A percentile compares a stretch with the other conserved stretches of the same genome.
Evolutionary conservation across 2,888 invertebrate genomes (phyloP).

Genomic region (Chorisops tibialis): DNA sequence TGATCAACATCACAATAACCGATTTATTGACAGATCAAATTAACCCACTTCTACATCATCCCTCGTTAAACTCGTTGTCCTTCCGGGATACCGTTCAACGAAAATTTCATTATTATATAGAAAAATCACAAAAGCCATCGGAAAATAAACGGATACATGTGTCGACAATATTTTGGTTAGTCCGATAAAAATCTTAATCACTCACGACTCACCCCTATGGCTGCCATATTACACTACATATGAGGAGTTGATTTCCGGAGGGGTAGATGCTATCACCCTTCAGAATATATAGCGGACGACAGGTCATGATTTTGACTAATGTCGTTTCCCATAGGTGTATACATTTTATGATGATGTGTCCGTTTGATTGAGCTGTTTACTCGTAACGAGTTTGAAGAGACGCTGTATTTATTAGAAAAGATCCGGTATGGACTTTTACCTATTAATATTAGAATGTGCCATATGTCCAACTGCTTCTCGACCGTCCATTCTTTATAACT

Average conservation of each 20-base stretch:
- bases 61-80: too few relatives aligned
- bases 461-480: conserved; percentile 21
- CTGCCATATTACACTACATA: neutral
- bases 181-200: conserved; percentile 47
- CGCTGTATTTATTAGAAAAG: conserved; percentile 6
- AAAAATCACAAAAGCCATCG: conserved; percentile 22
- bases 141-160: conserved; percentile 53
- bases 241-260: neutral
- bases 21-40: too few relatives aligned
- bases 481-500: neutral
- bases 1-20: too few relatives aligned
- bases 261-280: conserved; percentile 20
- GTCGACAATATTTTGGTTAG: conserved; percentile 53
- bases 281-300: neutral
- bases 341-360: conserved; percentile 22
- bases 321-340: conserved; percentile 14
- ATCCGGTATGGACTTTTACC: conserved; percentile 15
- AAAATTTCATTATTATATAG: conserved; percentile 9
- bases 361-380: conserved; percentile 21
- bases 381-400: neutral
- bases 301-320: neutral
- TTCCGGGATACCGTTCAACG: too few relatives aligned
- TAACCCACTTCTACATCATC: too few relatives aligned
- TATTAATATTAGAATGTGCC: neutral
- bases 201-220: conserved; percentile 17